Evolutionary conservation across 2,113 vertebrate species (phyloP), one percentile per base, ranked within the genome.

Genomic region (Sitta europaea): DNA sequence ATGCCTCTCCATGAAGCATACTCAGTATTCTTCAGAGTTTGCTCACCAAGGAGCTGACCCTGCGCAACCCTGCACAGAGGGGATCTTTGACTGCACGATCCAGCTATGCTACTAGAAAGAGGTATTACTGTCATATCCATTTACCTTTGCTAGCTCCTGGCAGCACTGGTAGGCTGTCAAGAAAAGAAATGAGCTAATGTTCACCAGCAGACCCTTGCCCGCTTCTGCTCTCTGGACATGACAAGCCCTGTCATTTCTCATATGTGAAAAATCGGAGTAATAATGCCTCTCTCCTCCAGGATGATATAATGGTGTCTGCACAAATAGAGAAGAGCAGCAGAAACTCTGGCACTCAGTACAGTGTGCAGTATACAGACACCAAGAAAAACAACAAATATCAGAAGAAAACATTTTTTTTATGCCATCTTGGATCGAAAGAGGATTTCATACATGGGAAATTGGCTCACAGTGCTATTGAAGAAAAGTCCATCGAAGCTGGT

Each of bases 211-310:
- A 87, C 72, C 85, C 82, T 94, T 90, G 77, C 75, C 88, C 10
- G 19, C 48, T 94, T 28, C 72, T 57, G 50, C 62, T 79, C 84
- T 85, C 66, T 88, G 55, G 81, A 95, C 86, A 80, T 93, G 94
- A 96, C 94, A 96, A 80, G 81, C 21, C 59, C 81, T 96, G 94
- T 88, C 88, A 94, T 91, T 95, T 84, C 89, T 94, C 86, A 92
- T 96, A 96, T 86, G 83, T 5, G 14, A 96, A 92, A 96, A 88
- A 88, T 92, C 38, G 12, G 58, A 85, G 55, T 84, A 92, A 94
- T 91, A 66, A 58, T 57, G 57, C 66, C 54, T 88, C 79, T 92
- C 21, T 61, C 61, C 87, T 81, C 61, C 70, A 94, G 93, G 84
- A 95, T 72, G 86, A 81, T 86, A 87, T 36, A 80, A 74, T 10